Conservation (phyloP, 2,888 invertebrate genomes). For the Cheilosia vulpina region DNA sequence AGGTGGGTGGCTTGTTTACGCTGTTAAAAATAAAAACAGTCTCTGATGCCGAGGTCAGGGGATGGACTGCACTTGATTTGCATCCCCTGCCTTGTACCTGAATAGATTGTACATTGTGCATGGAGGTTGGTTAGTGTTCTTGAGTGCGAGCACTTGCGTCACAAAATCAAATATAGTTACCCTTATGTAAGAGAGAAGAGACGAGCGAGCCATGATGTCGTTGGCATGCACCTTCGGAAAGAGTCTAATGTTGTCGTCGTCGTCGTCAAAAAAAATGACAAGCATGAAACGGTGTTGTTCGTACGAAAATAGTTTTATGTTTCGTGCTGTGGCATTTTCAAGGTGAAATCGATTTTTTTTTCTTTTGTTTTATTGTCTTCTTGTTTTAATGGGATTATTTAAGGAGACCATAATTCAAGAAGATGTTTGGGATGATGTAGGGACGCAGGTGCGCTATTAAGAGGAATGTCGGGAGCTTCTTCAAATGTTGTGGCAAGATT, state of each 20-base stretch:
- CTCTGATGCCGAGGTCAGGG: constrained; percentile 5
- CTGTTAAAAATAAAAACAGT: constrained; percentile 47
- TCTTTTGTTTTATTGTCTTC: constrained; percentile 33
- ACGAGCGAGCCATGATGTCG: constrained; percentile 28
- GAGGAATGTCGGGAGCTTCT: neutral
- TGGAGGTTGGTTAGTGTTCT: constrained; percentile 59
- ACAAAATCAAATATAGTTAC: constrained; percentile 48
- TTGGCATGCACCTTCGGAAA: constrained; percentile 51
- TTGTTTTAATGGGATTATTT: constrained; percentile 14
- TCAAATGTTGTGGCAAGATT: neutral
- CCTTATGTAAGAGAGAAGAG: constrained; percentile 14
- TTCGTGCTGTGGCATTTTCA: constrained; percentile 50
- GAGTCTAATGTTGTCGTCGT: constrained; percentile 44
- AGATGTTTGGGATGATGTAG: neutral
- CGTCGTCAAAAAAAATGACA: constrained; percentile 33
- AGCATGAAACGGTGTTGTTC: constrained; percentile 48
- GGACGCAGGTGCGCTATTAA: neutral
- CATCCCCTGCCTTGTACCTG: constrained; percentile 55
- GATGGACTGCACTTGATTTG: constrained; percentile 55
- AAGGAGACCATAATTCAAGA: constrained; percentile 17
- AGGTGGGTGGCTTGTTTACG: constrained; percentile 55
- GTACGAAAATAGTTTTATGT: constrained; percentile 61
- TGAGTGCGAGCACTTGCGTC: constrained; percentile 60
- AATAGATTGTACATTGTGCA: constrained; percentile 25
- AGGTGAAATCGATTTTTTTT: constrained; percentile 66